Base-by-base conservation (phyloP, 2,797 vertebrate species). In the Dallia pectoralis region DNA sequence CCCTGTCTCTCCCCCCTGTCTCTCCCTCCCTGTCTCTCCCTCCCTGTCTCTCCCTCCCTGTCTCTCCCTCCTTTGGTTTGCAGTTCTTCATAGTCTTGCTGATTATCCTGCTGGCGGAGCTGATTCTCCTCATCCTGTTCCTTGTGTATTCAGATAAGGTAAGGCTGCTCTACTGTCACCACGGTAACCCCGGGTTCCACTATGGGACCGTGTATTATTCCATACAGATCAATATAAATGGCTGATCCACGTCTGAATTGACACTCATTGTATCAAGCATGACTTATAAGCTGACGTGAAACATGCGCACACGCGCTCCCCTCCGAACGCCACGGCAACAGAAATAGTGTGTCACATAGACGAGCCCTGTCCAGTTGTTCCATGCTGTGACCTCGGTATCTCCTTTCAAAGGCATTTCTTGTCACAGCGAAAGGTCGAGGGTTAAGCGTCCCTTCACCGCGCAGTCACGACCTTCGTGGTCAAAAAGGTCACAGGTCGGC, bases 141-240 rank as follows among this genome's bases (percentile, higher is more conserved):
- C 99, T 99, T 74, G 95, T 98, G 83, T 99, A 99, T 91, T 95
- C 96, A 81, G 95, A 98, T 91, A 98, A 97, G 97, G 98, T 99
- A 91, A 93, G 94, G 74, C 70, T 15, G 12, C 68, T 66, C 53
- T 67, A 64, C 32, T 32, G 30, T 64, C 47, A 22, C 67, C 65
- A 44, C 1, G 40, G 40, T 44, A 44, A 44, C 40, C n/a, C n/a
- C 36, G 27, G 22, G 32, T 48, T 33, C 15, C 32, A n/a, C 19
- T 74, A 66, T 67, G 66, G 32, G 67, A 47, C 25, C 18, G 12
- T 30, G 19, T 33, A 36, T 22, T 33, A 66, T 47, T 18, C 6
- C 32, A 48, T 29, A 32, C 47, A 47, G 15, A 48, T 30, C 4
- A 16, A 64, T 64, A 4, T 30, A 30, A 36, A 15, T 27, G 25